Evolutionary conservation across 2,113 vertebrate species (phyloP).

Genomic region (Euleptes europaea): DNA sequence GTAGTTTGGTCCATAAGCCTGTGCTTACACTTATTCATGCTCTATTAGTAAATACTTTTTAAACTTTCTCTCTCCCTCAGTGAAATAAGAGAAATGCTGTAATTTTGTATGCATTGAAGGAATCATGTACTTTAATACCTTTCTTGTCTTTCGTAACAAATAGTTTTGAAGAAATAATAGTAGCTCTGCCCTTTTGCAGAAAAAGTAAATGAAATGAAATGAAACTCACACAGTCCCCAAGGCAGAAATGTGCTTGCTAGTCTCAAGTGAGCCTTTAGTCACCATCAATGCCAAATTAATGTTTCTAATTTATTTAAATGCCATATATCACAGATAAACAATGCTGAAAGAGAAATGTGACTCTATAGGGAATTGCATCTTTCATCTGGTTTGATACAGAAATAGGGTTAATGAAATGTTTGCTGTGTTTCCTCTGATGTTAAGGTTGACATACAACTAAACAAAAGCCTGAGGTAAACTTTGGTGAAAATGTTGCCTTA

Average conservation of each 20-base stretch:
- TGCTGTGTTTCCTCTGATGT: not conserved
- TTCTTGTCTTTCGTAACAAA: constrained; percentile 12
- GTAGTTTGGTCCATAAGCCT: not conserved
- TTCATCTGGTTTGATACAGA: not conserved
- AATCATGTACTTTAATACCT: not conserved
- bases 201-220: not conserved
- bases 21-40: not conserved
- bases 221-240: constrained; percentile 13
- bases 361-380: not conserved
- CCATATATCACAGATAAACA: constrained; percentile 10
- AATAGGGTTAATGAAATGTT: not conserved
- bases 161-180: constrained; percentile 19
- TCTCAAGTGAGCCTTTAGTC: not conserved
- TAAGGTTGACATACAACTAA: not conserved
- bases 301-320: not conserved
- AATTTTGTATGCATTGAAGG: not conserved
- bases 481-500: not conserved
- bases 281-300: constrained; percentile 13
- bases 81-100: constrained; percentile 1
- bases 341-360: not conserved
- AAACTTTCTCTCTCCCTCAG: not conserved
- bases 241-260: not conserved
- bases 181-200: constrained; percentile 19
- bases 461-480: not conserved
- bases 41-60: not conserved